Conservation (phyloP, 2,113 vertebrate species). For the Tragelaphus imberbis region DNA sequence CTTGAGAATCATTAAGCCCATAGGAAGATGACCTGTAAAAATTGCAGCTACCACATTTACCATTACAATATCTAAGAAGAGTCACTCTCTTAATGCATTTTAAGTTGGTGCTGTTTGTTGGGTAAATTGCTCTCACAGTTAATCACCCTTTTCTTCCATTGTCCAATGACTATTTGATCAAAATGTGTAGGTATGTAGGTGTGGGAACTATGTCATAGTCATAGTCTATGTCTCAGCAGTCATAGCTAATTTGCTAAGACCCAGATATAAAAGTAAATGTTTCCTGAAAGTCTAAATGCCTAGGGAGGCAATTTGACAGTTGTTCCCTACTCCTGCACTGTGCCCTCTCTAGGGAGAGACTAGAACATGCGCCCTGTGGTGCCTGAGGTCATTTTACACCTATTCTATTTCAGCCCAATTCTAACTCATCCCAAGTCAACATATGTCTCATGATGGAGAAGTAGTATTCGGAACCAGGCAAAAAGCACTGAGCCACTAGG, state of each 20-base stretch:
- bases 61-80: neutral
- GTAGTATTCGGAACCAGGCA: neutral
- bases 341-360: neutral
- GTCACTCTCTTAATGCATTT: neutral
- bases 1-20: neutral
- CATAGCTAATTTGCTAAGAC: neutral
- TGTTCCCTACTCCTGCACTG: fast-evolving
- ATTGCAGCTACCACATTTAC: neutral
- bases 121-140: neutral
- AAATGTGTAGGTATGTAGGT: neutral
- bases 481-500: neutral
- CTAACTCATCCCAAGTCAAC: neutral
- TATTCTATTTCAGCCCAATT: neutral
- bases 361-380: neutral
- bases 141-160: neutral
- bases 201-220: neutral
- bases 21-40: neutral
- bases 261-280: neutral
- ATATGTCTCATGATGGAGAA: neutral
- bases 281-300: neutral
- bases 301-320: fast-evolving
- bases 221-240: neutral
- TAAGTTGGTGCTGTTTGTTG: neutral
- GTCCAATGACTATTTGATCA: neutral
- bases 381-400: neutral